Base-by-base conservation (phyloP, 2,888 invertebrate genomes). In the Stictocephala bisonia region DNA sequence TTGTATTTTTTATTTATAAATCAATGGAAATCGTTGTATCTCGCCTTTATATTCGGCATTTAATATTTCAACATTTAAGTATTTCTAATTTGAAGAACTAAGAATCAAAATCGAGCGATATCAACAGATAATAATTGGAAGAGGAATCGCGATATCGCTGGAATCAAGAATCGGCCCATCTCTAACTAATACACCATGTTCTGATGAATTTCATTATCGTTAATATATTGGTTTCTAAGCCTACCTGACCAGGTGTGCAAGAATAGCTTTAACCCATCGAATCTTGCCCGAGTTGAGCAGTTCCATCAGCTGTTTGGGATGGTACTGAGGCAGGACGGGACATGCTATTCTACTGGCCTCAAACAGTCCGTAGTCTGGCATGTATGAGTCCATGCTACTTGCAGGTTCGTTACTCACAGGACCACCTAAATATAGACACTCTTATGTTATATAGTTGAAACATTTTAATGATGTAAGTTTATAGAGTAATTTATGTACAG, bases 261-360 rank as follows among this genome's bases (percentile, higher is more conserved):
- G 87, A 77, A 99, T 99, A 0, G 99, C 99, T 75, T 99, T 98
- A 0, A 99, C 99, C 91, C 99, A 95, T 81, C 96, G 88, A 79
- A 97, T 97, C 86, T 97, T 98, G 2, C 99, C 99, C 69, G 97
- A 98, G 85, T 99, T 99, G 27, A 99, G 87, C 41, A 99, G 85
- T 82, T 99, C 99, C 94, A 99, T 98, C 35, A 99, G 86, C 82
- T 99, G 99, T 82, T 98, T 98, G 0, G 99, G 99, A 85, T 99
- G 99, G 83, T 99, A 99, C 82, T 99, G 99, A 0, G 99, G 99
- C 74, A 99, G 86, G 48, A 99, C 97, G 0, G 99, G 99, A 80
- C 97, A 99, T 0, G 98, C 97, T 82, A 98, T 94, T 76, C 97
- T 90, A 3, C 97, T 96, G 0, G 99, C 98, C 85, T 99, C 99